Evolutionary conservation across 2,888 invertebrate species (phyloP).

Genomic region (Zootermopsis nevadensis): DNA sequence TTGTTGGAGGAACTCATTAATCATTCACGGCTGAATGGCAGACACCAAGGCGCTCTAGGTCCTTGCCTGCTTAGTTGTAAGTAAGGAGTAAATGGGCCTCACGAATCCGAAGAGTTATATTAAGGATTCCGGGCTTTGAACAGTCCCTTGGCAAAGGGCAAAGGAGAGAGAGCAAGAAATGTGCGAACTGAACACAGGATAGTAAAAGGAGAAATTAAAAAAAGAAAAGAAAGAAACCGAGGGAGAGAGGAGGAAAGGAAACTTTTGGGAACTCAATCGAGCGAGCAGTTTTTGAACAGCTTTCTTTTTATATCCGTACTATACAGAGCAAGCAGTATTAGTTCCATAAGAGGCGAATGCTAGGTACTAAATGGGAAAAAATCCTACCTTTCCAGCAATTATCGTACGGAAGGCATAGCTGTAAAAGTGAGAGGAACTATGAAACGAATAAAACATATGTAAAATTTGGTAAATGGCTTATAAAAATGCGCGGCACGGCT

Average conservation of each 20-base stretch:
- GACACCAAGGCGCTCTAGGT: background rate
- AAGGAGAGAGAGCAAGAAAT: too few species aligned
- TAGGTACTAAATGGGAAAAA: background rate
- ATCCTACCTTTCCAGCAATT: background rate
- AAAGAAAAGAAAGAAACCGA: too few species aligned
- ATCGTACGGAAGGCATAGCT: background rate
- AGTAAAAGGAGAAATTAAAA: too few species aligned
- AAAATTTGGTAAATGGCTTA: background rate
- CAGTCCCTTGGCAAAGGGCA: too few species aligned
- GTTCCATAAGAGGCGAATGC: background rate
- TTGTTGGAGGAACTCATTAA: background rate
- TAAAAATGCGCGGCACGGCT: background rate
- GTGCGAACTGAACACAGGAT: too few species aligned
- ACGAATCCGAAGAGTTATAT: background rate
- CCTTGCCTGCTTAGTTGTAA: background rate
- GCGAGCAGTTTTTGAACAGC: background rate
- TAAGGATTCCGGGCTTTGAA: background rate
- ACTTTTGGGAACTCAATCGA: background rate
- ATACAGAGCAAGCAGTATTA: background rate
- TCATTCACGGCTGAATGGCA: constrained; percentile 13
- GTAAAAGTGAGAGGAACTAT: background rate
- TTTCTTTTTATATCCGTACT: background rate
- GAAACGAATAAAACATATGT: background rate
- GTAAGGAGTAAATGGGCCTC: background rate
- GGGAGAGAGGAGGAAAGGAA: background rate